Evolutionary conservation across 2,797 vertebrate genomes (phyloP).

Genomic region (Spinus pinus): DNA sequence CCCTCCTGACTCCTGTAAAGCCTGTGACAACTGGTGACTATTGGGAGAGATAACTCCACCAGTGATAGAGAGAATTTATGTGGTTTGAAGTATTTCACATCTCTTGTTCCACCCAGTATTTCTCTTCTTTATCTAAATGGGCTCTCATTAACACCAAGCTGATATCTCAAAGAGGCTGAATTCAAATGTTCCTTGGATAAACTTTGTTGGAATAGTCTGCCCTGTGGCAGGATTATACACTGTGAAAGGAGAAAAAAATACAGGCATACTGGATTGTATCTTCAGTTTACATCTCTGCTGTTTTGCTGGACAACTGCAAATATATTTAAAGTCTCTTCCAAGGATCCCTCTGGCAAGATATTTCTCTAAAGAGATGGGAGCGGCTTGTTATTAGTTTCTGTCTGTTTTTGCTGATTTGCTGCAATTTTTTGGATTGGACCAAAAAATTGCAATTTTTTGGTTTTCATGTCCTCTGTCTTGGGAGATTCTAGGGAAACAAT

Average conservation of each 20-base stretch:
- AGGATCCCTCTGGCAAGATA: neutral
- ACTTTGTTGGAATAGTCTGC: slow-evolving; percentile 15
- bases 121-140: slow-evolving; percentile 56
- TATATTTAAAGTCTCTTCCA: neutral
- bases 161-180: neutral
- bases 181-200: slow-evolving; percentile 27
- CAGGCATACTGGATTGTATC: neutral
- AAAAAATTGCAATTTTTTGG: neutral
- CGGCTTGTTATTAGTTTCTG: neutral
- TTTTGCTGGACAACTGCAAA: neutral
- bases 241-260: neutral
- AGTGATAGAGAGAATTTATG: slow-evolving; percentile 12
- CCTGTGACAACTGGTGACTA: neutral
- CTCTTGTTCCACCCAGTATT: slow-evolving; percentile 6
- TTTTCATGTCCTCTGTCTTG: neutral
- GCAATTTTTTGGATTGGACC: neutral
- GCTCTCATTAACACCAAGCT: slow-evolving; percentile 35
- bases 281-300: neutral
- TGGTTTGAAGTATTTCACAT: slow-evolving; percentile 43
- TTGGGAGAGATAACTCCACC: neutral
- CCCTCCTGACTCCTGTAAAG: neutral
- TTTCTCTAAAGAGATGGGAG: neutral
- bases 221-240: neutral
- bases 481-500: neutral
- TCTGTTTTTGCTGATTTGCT: neutral